These are phyloP conservation scores for Nezara viridula DNA, from an alignment of 2,888 invertebrate species.

Conservation along the genomic window DNA sequence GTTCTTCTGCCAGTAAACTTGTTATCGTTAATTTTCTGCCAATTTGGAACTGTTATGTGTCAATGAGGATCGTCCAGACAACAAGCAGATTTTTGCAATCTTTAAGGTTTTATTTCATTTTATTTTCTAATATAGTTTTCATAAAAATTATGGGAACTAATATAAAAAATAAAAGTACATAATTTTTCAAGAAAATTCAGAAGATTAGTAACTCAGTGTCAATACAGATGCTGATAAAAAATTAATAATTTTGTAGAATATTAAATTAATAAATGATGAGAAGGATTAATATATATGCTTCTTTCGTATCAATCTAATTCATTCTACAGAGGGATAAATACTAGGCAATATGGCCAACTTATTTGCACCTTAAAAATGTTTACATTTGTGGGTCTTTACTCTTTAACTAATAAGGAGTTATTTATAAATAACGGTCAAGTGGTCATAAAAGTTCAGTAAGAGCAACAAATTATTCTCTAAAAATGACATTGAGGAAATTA, in stretches of 20 bases:
- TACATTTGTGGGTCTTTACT: too few relatives aligned
- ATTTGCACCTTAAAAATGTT: not conserved
- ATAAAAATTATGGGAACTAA: not conserved
- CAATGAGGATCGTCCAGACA: slow-evolving; percentile 61
- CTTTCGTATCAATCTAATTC: not conserved
- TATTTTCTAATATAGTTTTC: not conserved
- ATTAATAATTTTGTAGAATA: not conserved
- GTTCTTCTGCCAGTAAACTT: not conserved
- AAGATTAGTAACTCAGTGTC: not conserved
- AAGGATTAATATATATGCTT: not conserved
- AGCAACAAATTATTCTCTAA: too few relatives aligned
- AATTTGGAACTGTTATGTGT: slow-evolving; percentile 60
- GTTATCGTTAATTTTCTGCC: not conserved
- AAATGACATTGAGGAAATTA: too few relatives aligned
- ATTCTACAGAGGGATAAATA: not conserved
- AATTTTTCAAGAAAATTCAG: not conserved
- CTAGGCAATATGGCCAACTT: not conserved
- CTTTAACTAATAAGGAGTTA: too few relatives aligned
- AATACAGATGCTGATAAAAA: not conserved
- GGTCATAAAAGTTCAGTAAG: too few relatives aligned
- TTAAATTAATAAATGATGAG: not conserved
- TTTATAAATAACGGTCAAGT: too few relatives aligned
- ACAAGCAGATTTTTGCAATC: slow-evolving; percentile 60
- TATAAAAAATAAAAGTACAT: not conserved
- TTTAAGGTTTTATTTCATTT: slow-evolving; percentile 57